Conservation (phyloP, 2,888 invertebrate genomes). For the Cataglyphis altisquamis region DNA sequence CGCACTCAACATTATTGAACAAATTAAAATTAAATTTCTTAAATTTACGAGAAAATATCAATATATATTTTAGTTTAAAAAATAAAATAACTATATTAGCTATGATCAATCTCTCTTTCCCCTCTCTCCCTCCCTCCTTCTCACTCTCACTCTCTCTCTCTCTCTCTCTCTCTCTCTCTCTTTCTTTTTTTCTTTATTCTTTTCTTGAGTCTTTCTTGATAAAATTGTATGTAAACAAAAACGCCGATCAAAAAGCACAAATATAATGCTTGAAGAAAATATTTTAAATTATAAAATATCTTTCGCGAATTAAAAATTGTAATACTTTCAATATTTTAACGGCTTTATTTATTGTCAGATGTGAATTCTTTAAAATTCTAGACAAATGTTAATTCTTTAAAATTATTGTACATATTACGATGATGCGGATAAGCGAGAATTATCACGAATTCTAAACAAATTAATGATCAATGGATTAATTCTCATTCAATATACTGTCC, state of each 20-base stretch:
- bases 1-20: background rate
- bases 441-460: slow-evolving; percentile 66
- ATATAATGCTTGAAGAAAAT: background rate
- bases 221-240: background rate
- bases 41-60: background rate
- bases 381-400: slow-evolving; percentile 2
- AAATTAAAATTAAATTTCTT: background rate
- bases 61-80: background rate
- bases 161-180: background rate
- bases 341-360: background rate
- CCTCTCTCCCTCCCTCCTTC: background rate
- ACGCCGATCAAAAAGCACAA: background rate
- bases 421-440: slow-evolving; percentile 30
- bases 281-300: background rate
- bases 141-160: background rate
- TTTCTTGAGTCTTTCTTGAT: background rate
- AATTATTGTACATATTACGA: background rate
- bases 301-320: background rate
- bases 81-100: background rate
- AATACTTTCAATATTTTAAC: background rate
- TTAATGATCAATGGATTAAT: slow-evolving; percentile 75
- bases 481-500: slow-evolving; percentile 65
- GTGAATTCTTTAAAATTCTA: background rate
- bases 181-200: no score
- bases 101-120: background rate